These are phyloP conservation scores for Acanthopagrus latus DNA, from an alignment of 2,797 vertebrate genomes.

Conservation along the genomic window DNA sequence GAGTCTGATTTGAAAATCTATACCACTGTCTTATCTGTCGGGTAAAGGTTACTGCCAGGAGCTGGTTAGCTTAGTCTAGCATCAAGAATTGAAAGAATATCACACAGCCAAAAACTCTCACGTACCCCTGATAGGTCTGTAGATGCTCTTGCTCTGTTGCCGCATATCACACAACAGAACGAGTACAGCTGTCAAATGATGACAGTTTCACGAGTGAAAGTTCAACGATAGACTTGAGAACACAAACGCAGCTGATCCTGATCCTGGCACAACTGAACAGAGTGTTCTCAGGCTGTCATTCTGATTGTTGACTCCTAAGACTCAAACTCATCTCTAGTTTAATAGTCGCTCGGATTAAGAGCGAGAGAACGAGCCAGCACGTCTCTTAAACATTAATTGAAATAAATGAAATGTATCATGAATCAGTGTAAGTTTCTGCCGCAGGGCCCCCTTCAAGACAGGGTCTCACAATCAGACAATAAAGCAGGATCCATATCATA, in stretches of 20 bases:
- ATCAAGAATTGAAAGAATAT: no score
- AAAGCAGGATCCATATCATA: background rate
- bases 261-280: background rate
- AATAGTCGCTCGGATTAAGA: constrained; percentile 5
- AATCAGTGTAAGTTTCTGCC: constrained; percentile 6
- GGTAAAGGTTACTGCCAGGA: background rate
- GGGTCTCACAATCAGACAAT: constrained; percentile 2
- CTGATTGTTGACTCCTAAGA: background rate
- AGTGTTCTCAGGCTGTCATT: background rate
- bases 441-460: background rate
- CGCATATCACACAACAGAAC: background rate
- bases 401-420: background rate
- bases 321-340: background rate
- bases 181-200: background rate
- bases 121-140: background rate
- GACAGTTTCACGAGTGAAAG: constrained; percentile 11
- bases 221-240: constrained; percentile 10
- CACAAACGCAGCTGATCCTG: background rate
- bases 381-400: constrained; percentile 7
- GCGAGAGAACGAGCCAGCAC: background rate
- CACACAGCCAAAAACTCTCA: background rate
- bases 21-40: background rate
- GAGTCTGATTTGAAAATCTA: background rate
- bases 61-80: background rate
- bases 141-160: background rate